phyloP scores from a whole-genome alignment of 2,888 invertebrate species.

The Eulithis testata region DNA sequence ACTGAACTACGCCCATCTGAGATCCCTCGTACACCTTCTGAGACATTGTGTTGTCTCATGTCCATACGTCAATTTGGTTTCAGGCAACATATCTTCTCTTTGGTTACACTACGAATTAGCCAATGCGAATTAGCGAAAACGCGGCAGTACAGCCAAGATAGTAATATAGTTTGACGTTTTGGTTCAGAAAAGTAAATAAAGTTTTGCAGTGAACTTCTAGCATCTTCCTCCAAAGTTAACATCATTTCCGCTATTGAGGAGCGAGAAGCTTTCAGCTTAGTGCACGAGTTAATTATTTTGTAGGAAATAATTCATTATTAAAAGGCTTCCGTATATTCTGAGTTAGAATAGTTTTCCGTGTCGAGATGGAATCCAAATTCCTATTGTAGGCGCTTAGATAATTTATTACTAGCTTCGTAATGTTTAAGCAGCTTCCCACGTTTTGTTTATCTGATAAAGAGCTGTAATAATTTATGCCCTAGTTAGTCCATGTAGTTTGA shows the following conservation, averaged over 20 bases:
- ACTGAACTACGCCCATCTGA: too few relatives aligned
- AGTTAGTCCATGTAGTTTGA: not conserved
- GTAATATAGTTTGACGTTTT: too few relatives aligned
- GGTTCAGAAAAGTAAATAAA: too few relatives aligned
- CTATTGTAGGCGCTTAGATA: slow-evolving; percentile 4
- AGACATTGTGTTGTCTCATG: too few relatives aligned
- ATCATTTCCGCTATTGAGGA: slow-evolving; percentile 12
- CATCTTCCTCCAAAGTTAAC: not conserved
- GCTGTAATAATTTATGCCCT: slow-evolving; percentile 3
- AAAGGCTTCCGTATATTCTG: slow-evolving; percentile 24
- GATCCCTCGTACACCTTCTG: too few relatives aligned
- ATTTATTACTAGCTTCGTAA: not conserved
- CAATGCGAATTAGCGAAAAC: too few relatives aligned
- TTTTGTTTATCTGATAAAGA: slow-evolving; percentile 8
- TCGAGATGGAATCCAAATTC: not conserved
- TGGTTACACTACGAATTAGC: too few relatives aligned
- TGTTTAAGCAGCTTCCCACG: slow-evolving; percentile 10
- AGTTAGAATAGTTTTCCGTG: slow-evolving; percentile 24
- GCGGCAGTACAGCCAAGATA: too few relatives aligned
- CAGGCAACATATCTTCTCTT: too few relatives aligned
- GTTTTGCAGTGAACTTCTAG: not conserved
- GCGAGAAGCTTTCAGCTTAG: slow-evolving; percentile 3
- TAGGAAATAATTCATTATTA: too few relatives aligned
- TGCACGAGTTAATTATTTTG: slow-evolving; percentile 25
- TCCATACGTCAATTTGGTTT: too few relatives aligned